Evolutionary conservation across 2,113 vertebrate species (phyloP).

Genomic region (Cyanoliseus patagonus): DNA sequence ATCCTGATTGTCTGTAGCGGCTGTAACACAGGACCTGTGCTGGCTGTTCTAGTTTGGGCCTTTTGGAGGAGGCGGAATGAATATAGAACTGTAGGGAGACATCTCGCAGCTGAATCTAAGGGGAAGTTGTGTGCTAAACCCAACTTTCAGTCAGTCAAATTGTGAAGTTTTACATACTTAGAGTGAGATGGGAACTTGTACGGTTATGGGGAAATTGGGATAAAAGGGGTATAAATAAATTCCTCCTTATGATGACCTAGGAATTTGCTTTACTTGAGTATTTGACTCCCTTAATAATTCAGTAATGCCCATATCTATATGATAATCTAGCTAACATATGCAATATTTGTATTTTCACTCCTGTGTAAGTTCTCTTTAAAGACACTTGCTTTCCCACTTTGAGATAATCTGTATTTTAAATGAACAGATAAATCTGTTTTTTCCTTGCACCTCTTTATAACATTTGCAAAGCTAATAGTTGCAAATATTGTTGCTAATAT

Average conservation of each 20-base stretch:
- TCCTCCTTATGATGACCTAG: background rate
- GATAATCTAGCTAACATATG: background rate
- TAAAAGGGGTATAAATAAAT: background rate
- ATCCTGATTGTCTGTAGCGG: background rate
- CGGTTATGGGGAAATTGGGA: background rate
- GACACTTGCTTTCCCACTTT: background rate
- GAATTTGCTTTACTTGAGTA: background rate
- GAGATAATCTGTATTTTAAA: conserved; percentile 2
- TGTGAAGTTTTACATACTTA: background rate
- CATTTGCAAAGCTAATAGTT: conserved; percentile 39
- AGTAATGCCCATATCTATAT: background rate
- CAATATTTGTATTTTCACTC: background rate
- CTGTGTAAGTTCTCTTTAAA: background rate
- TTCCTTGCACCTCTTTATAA: background rate
- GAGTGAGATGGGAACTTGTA: background rate
- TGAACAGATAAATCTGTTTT: background rate
- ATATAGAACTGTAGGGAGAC: background rate
- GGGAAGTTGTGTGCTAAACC: background rate
- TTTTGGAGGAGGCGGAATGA: too few species aligned
- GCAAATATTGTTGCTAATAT: conserved; percentile 24
- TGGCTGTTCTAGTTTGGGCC: background rate
- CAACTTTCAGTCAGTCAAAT: background rate
- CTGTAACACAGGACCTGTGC: background rate
- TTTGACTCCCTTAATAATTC: background rate
- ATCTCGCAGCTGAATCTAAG: background rate